Conservation (phyloP, 2,888 invertebrate genomes). For the Mechanitis messenoides region DNA sequence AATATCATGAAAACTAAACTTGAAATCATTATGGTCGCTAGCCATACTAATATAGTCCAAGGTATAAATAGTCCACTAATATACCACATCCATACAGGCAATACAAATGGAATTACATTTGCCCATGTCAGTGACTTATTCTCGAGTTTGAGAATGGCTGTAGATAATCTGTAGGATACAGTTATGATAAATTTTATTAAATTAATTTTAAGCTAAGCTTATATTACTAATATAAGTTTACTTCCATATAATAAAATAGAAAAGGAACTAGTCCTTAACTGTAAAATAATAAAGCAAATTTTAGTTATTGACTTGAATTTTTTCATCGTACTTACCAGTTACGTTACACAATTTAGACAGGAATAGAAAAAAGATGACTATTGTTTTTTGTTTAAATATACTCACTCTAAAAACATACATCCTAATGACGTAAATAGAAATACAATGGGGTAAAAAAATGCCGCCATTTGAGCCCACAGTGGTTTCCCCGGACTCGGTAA, state of each 20-base stretch:
- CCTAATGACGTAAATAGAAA: conserved; percentile 49
- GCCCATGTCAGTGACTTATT: conserved; percentile 46
- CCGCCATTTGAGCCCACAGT: conserved; percentile 70
- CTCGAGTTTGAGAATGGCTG: conserved; percentile 38
- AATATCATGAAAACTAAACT: conserved; percentile 80
- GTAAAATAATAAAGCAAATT: conserved; percentile 2
- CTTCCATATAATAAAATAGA: too few species aligned
- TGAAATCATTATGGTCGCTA: conserved; percentile 62
- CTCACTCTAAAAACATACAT: conserved; percentile 65
- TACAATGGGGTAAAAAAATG: conserved; percentile 72
- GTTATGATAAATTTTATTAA: background rate
- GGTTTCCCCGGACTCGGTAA: conserved; percentile 78
- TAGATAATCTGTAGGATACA: conserved; percentile 40
- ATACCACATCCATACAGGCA: conserved; percentile 65
- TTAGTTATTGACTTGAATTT: background rate
- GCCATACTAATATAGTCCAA: conserved; percentile 72
- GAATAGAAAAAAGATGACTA: too few species aligned
- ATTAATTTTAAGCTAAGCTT: too few species aligned
- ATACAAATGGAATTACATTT: conserved; percentile 46
- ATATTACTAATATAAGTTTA: too few species aligned
- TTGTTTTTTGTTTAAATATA: conserved; percentile 22
- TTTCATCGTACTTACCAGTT: too few species aligned
- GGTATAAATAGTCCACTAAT: conserved; percentile 49
- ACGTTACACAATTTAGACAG: too few species aligned
- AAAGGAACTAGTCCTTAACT: too few species aligned